Evolutionary conservation across 1,140 invertebrate genomes (phyloP).

Genomic region (Dreissena rostriformis): DNA sequence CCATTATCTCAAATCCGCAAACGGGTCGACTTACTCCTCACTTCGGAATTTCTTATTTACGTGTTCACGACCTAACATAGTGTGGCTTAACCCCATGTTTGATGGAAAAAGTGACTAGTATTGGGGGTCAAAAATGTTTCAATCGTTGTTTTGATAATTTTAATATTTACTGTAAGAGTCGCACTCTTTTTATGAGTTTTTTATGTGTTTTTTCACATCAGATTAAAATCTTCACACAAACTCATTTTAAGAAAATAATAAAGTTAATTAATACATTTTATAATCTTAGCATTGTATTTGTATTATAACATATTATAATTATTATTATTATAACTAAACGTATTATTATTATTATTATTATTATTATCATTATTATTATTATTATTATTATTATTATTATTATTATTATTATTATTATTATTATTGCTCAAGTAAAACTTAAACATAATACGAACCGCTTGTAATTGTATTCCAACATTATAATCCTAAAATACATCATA

Average conservation of each 20-base stretch:
- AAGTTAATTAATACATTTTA: too few relatives aligned
- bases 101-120: slow-evolving; percentile 13
- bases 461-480: too few relatives aligned
- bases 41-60: slow-evolving; percentile 39
- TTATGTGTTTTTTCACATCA: too few relatives aligned
- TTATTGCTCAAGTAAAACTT: neutral
- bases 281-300: too few relatives aligned
- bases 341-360: neutral
- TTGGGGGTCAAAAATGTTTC: slow-evolving; percentile 31
- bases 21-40: neutral
- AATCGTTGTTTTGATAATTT: slow-evolving; percentile 38
- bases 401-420: slow-evolving; percentile 18
- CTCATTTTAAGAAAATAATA: too few relatives aligned
- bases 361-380: slow-evolving; percentile 8
- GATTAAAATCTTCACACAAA: too few relatives aligned
- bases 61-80: slow-evolving; percentile 7
- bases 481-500: too few relatives aligned
- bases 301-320: too few relatives aligned
- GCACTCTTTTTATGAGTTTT: too few relatives aligned
- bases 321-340: too few relatives aligned
- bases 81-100: slow-evolving; percentile 42
- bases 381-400: slow-evolving; percentile 19
- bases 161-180: too few relatives aligned
- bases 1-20: slow-evolving; percentile 29
- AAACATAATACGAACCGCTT: neutral